These are phyloP conservation scores for Parazoanthus swiftii DNA, from an alignment of 92 coral and sea anemone genomes.

Conservation along the genomic window DNA sequence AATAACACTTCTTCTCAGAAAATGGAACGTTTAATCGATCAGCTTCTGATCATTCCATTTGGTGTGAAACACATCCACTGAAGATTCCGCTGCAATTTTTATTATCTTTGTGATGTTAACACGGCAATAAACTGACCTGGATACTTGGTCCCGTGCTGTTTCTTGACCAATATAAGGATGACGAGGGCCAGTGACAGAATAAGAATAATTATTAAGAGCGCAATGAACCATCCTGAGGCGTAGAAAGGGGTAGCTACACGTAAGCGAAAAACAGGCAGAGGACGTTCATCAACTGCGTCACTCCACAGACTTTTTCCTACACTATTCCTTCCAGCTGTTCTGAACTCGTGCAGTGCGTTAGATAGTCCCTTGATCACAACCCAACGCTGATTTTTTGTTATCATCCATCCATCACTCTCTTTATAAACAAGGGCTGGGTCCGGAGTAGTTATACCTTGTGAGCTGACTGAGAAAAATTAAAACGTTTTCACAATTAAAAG, in stretches of 20 bases:
- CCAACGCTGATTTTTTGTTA: slow-evolving; percentile 54
- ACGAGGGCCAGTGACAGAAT: slow-evolving; percentile 50
- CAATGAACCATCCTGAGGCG: slow-evolving; percentile 70
- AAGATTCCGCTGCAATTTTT: no score
- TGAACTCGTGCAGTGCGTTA: slow-evolving; percentile 63
- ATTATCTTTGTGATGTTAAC: no score
- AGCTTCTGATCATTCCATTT: no score
- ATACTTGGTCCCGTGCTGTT: slow-evolving; percentile 70
- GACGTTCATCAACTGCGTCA: slow-evolving; percentile 64
- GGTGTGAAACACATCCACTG: no score
- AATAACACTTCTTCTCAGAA: no score
- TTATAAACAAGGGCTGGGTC: slow-evolving; percentile 11
- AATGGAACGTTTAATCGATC: no score
- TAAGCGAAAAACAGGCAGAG: slow-evolving; percentile 58
- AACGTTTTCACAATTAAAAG: no score
- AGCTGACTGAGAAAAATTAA: neutral
- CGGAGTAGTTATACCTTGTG: slow-evolving; percentile 39
- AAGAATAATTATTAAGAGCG: slow-evolving; percentile 57
- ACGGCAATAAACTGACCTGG: slow-evolving; percentile 54
- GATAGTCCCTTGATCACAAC: slow-evolving; percentile 49
- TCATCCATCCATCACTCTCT: slow-evolving; percentile 54
- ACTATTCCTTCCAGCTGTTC: slow-evolving; percentile 67
- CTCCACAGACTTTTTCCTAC: slow-evolving; percentile 56
- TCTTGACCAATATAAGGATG: slow-evolving; percentile 55
- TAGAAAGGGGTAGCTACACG: slow-evolving; percentile 56